phyloP scores from a whole-genome alignment of 2,888 invertebrate genomes.

The Agonopterix heracliana region DNA sequence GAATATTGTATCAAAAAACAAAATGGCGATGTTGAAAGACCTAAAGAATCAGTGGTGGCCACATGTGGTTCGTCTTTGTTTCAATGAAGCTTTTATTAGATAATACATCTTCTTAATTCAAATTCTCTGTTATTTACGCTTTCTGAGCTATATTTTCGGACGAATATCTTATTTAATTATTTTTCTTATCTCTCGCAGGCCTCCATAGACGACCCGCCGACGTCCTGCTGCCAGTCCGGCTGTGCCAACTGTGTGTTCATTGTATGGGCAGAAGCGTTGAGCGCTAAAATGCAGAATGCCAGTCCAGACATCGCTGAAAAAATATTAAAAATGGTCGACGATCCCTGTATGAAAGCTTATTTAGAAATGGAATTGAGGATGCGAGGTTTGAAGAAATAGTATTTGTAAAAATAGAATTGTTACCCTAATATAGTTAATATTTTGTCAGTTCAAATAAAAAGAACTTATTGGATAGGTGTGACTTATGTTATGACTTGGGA shows the following conservation, averaged over 20 bases:
- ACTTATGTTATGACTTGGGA: too few relatives aligned
- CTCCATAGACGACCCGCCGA: conserved; percentile 81
- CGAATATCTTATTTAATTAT: too few relatives aligned
- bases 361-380: conserved; percentile 84
- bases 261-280: conserved; percentile 88
- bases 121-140: too few relatives aligned
- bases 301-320: conserved; percentile 82
- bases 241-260: conserved; percentile 97
- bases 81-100: not conserved
- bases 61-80: too few relatives aligned
- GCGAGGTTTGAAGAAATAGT: conserved; percentile 31
- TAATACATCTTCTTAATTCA: too few relatives aligned
- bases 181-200: conserved; percentile 38
- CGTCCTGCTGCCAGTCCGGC: conserved; percentile 93
- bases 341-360: conserved; percentile 89
- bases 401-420: not conserved
- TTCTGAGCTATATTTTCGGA: too few relatives aligned
- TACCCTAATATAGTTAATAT: not conserved
- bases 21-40: too few relatives aligned
- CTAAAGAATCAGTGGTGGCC: too few relatives aligned
- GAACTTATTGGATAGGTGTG: too few relatives aligned
- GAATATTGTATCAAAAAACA: too few relatives aligned
- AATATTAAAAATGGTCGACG: conserved; percentile 84
- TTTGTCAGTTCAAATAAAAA: too few relatives aligned
- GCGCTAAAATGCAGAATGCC: conserved; percentile 75